These are phyloP conservation scores for Hydractinia symbiolongicarpus DNA, from an alignment of 30 jellyfish, hydroid and myxozoan species.

Conservation along the genomic window DNA sequence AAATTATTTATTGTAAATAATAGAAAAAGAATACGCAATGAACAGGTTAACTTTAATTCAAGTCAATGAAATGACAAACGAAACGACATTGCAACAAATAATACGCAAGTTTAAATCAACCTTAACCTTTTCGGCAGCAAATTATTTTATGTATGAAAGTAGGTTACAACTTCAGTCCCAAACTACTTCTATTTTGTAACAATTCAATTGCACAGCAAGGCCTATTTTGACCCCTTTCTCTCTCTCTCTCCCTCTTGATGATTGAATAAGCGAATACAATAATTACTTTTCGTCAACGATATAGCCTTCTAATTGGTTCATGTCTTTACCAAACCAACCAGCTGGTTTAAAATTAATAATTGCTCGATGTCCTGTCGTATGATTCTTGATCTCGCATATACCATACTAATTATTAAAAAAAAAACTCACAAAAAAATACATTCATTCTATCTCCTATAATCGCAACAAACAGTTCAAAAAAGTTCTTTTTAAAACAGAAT, in stretches of 20 bases:
- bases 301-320: conserved; percentile 84
- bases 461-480: background rate
- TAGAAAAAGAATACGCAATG: too few relatives aligned
- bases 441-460: background rate
- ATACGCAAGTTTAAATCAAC: too few relatives aligned
- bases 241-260: background rate
- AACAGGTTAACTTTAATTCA: too few relatives aligned
- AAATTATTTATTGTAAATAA: too few relatives aligned
- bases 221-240: background rate
- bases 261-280: background rate
- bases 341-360: conserved; percentile 78
- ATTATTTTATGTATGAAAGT: too few relatives aligned
- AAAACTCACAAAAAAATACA: background rate
- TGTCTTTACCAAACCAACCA: conserved; percentile 94
- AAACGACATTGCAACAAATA: too few relatives aligned
- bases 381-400: conserved; percentile 53
- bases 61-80: too few relatives aligned
- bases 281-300: conserved; percentile 57
- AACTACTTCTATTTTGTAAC: background rate
- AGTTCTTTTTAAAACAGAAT: background rate
- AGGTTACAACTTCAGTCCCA: too few relatives aligned
- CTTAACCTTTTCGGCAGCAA: too few relatives aligned
- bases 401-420: conserved; percentile 46
- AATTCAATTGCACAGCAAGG: background rate
- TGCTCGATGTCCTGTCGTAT: conserved; percentile 60